Evolutionary conservation across 2,113 vertebrate species (phyloP).

Genomic region (Ivindomyrus marchei): DNA sequence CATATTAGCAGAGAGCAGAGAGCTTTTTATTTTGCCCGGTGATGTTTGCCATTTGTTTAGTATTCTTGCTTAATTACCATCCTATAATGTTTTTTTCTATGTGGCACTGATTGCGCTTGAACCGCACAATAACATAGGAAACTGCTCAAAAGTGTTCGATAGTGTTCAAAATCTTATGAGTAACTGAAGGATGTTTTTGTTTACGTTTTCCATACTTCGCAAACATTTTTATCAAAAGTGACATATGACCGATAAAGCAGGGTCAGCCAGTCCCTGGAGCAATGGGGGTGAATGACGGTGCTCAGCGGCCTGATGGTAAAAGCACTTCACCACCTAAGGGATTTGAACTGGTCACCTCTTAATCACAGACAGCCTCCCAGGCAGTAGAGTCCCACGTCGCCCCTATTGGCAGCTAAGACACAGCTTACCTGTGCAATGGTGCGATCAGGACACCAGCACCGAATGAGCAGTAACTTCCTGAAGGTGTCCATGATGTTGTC

Average conservation of each 20-base stretch:
- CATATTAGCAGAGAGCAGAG: too few species aligned
- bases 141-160: too few species aligned
- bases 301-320: background rate
- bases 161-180: too few species aligned
- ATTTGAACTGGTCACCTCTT: background rate
- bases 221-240: background rate
- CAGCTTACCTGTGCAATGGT: constrained; percentile 66
- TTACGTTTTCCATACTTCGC: background rate
- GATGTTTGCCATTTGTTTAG: too few species aligned
- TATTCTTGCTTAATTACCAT: background rate
- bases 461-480: constrained; percentile 68
- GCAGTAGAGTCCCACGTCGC: background rate
- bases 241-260: background rate
- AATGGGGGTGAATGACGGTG: background rate
- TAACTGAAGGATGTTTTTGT: background rate
- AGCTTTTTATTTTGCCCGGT: too few species aligned
- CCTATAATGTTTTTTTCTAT: background rate
- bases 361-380: background rate
- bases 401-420: background rate
- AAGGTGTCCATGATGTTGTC: constrained; percentile 64
- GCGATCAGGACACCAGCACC: constrained; percentile 74
- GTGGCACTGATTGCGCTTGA: background rate
- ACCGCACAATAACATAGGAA: too few species aligned
- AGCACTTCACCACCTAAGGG: background rate
- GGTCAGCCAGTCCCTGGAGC: background rate